Conservation (phyloP, 2,113 vertebrate genomes). For the Bettongia penicillata region DNA sequence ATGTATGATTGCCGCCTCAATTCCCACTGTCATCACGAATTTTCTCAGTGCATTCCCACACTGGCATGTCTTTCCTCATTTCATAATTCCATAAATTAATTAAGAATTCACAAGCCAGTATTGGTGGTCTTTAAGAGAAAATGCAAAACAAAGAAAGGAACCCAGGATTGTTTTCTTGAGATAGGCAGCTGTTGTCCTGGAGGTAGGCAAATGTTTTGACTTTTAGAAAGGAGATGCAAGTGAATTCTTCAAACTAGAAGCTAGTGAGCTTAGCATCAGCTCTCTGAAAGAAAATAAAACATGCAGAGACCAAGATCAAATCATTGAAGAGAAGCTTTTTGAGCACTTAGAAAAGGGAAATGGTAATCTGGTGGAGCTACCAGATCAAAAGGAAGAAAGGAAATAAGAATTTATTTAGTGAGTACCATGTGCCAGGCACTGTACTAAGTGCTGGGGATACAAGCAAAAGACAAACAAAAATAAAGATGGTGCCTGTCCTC, state of each 20-base stretch:
- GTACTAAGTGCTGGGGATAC: not conserved
- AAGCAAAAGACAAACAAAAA: not conserved
- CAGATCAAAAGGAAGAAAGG: not conserved
- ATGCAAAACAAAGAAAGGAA: not conserved
- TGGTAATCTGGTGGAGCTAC: not conserved
- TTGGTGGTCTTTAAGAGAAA: not conserved
- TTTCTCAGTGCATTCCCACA: not conserved
- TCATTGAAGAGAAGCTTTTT: not conserved
- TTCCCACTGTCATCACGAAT: not conserved
- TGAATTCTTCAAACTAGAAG: not conserved
- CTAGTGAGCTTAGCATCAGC: not conserved
- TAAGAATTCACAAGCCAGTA: not conserved
- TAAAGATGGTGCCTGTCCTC: not conserved
- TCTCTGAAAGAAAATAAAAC: not conserved
- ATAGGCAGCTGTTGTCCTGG: not conserved
- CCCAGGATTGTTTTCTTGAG: not conserved
- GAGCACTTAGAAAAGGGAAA: not conserved
- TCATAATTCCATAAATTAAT: not conserved
- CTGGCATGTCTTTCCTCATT: not conserved
- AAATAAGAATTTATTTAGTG: not conserved
- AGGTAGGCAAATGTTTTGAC: not conserved
- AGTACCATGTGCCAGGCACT: not conserved
- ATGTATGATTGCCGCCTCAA: not conserved
- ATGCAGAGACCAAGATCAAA: not conserved
- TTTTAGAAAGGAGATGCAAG: not conserved